phyloP scores from a whole-genome alignment of 92 coral and sea anemone genomes.

The Galaxea fascicularis region DNA sequence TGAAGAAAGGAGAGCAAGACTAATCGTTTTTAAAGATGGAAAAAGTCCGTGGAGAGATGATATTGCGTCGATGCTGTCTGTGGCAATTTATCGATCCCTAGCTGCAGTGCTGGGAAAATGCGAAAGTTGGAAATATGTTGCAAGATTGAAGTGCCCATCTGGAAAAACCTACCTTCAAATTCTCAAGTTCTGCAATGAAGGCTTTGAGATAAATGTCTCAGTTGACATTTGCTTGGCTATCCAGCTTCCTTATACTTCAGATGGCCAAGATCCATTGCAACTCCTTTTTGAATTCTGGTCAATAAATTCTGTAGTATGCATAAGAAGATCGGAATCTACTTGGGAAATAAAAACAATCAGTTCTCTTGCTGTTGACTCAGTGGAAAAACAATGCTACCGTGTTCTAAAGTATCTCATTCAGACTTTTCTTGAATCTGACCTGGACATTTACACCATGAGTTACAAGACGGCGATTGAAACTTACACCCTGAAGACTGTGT shows the following conservation, averaged over 20 bases:
- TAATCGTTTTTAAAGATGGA: slow-evolving; percentile 61
- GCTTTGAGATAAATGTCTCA: slow-evolving; percentile 48
- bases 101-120: slow-evolving; percentile 13
- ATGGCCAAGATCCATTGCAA: slow-evolving; percentile 25
- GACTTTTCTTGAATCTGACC: slow-evolving; percentile 58
- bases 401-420: slow-evolving; percentile 52
- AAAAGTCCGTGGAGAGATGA: slow-evolving; percentile 66
- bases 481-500: slow-evolving; percentile 59
- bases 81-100: slow-evolving; percentile 53
- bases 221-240: slow-evolving; percentile 72
- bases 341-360: slow-evolving; percentile 38
- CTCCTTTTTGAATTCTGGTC: slow-evolving; percentile 73
- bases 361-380: slow-evolving; percentile 48
- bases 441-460: slow-evolving; percentile 58
- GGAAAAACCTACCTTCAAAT: slow-evolving; percentile 56
- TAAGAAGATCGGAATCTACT: slow-evolving; percentile 57
- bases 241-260: slow-evolving; percentile 37
- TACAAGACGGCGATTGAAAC: slow-evolving; percentile 61
- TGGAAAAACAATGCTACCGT: slow-evolving; percentile 57
- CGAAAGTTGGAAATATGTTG: slow-evolving; percentile 59
- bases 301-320: slow-evolving; percentile 45
- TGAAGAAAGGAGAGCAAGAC: slow-evolving; percentile 39
- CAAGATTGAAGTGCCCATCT: slow-evolving; percentile 51
- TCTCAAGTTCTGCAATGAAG: slow-evolving; percentile 40
- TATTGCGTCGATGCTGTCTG: slow-evolving; percentile 61